Evolutionary conservation across 2,113 vertebrate genomes (phyloP).

Genomic region (Colaptes auratus): DNA sequence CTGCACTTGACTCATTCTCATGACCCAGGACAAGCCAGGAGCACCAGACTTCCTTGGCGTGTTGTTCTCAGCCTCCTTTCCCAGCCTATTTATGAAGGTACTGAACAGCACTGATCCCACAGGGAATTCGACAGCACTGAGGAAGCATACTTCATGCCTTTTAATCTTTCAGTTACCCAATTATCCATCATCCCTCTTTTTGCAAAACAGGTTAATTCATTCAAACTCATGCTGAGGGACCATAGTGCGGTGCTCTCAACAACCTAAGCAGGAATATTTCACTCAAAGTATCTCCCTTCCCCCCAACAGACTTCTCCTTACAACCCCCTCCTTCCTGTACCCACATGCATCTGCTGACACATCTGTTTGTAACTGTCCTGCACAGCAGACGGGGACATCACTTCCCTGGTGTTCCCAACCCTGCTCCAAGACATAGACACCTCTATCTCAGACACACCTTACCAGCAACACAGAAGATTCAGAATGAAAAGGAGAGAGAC

Average conservation of each 20-base stretch:
- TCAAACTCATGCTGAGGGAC: not conserved
- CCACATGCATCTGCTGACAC: rapidly evolving
- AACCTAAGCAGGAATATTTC: not conserved
- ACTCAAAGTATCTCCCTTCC: not conserved
- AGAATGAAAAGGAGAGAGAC: not conserved
- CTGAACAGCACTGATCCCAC: not conserved
- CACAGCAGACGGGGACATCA: not conserved
- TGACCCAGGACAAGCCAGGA: not conserved
- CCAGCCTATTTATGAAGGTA: not conserved
- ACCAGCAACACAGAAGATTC: not conserved
- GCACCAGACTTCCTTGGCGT: not conserved
- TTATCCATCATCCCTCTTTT: not conserved
- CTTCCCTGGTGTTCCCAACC: not conserved
- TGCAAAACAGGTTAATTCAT: not conserved
- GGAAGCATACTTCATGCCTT: not conserved
- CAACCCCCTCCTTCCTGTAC: not conserved
- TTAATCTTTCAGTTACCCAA: not conserved
- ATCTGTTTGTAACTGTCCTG: not conserved
- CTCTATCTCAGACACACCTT: rapidly evolving
- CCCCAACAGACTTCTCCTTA: not conserved
- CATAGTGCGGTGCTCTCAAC: rapidly evolving
- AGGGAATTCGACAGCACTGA: not conserved
- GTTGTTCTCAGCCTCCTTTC: not conserved
- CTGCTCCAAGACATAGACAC: not conserved
- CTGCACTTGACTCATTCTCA: not conserved